phyloP scores from a whole-genome alignment of 2,888 invertebrate species.

The Orthosia gracilis region DNA sequence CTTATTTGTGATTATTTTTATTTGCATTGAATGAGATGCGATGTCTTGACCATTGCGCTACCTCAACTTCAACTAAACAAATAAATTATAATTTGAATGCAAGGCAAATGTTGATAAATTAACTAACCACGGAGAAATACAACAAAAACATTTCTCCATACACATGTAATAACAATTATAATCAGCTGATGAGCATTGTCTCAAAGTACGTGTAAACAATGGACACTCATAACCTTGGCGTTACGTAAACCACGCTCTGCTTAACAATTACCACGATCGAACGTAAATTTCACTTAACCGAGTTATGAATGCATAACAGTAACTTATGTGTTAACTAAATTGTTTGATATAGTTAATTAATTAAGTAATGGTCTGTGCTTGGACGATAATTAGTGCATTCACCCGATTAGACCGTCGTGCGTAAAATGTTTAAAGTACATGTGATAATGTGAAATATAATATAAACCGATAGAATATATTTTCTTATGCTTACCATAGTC shows the following conservation, averaged over 20 bases:
- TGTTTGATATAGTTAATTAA: conserved; percentile 28
- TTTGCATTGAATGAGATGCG: neutral
- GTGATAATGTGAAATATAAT: no score
- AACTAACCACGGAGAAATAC: neutral
- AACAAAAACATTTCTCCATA: conserved; percentile 29
- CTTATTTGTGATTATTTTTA: no score
- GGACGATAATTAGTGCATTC: conserved; percentile 46
- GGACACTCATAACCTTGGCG: conserved; percentile 49
- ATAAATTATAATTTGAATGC: neutral
- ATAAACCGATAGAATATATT: neutral
- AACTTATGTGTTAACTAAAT: conserved; percentile 22
- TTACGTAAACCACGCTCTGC: conserved; percentile 49
- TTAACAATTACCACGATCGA: conserved; percentile 33
- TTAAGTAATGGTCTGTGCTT: conserved; percentile 24
- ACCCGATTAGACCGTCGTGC: conserved; percentile 44
- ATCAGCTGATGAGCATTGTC: conserved; percentile 34
- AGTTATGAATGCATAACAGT: conserved; percentile 34
- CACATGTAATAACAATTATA: conserved; percentile 13
- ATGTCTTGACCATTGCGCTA: neutral
- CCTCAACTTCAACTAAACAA: neutral
- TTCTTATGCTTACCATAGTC: neutral
- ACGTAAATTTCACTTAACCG: conserved; percentile 48
- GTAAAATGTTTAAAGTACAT: conserved; percentile 18
- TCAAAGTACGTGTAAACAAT: conserved; percentile 41
- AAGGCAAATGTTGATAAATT: neutral